Percentiles rank a stretch among this genome's conserved stretches.
These are phyloP conservation scores for Apamea epomidion DNA, from an alignment of 2,888 invertebrate species.

Conservation along the genomic window DNA sequence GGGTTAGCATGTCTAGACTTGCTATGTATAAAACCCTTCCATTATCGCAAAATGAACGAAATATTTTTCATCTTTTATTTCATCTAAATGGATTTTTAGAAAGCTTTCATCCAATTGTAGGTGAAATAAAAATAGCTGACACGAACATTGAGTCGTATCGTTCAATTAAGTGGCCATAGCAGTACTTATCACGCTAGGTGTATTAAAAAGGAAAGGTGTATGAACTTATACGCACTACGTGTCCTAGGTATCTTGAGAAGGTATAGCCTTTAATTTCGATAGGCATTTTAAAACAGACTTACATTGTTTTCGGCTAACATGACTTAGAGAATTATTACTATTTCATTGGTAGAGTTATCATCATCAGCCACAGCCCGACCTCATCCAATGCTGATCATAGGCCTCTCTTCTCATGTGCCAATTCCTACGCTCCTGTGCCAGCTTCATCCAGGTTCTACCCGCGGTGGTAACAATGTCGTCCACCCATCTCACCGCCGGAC, in stretches of 20 bases:
- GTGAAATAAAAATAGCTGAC: constrained; percentile 40
- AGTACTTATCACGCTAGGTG: not conserved
- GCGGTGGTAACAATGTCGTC: too few relatives aligned
- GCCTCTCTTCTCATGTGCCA: too few relatives aligned
- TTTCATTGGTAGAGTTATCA: too few relatives aligned
- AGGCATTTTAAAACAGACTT: too few relatives aligned
- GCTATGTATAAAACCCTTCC: not conserved
- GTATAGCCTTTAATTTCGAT: not conserved
- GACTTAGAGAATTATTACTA: too few relatives aligned
- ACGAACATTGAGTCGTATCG: not conserved
- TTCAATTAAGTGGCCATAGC: constrained; percentile 9
- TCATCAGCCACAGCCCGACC: too few relatives aligned
- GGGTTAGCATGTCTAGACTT: not conserved
- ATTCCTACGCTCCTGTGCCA: too few relatives aligned
- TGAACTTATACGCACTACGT: not conserved
- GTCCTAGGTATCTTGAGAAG: not conserved
- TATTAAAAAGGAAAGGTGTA: constrained; percentile 7
- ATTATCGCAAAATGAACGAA: constrained; percentile 1
- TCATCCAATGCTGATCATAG: too few relatives aligned
- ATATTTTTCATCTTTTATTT: constrained; percentile 24
- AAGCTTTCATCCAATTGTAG: constrained; percentile 26
- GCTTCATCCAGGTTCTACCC: too few relatives aligned
- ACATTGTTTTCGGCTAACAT: too few relatives aligned
- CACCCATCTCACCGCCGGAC: too few relatives aligned
- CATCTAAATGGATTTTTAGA: constrained; percentile 21